Evolutionary conservation across 2,797 vertebrate species (phyloP).

Genomic region (Sandelia bainsii): DNA sequence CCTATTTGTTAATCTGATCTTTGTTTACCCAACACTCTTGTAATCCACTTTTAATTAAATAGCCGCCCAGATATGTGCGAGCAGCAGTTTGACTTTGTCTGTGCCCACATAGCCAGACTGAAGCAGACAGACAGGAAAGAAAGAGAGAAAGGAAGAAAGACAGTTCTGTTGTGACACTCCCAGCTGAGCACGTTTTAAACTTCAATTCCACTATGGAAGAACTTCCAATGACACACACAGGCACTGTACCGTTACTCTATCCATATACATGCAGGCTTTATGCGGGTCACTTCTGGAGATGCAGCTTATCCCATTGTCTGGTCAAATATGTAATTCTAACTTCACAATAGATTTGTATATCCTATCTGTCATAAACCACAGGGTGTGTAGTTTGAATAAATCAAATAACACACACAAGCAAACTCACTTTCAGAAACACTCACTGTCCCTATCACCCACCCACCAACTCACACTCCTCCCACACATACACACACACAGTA

Average conservation of each 20-base stretch:
- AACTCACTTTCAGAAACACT: constrained; percentile 71
- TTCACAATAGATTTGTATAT: constrained; percentile 81
- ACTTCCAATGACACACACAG: constrained; percentile 28
- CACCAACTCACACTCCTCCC: constrained; percentile 42
- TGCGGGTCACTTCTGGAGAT: constrained; percentile 78
- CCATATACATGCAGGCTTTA: constrained; percentile 38
- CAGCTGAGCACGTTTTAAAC: constrained; percentile 49
- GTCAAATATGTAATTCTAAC: constrained; percentile 83
- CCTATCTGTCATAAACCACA: constrained; percentile 77
- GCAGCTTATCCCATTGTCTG: constrained; percentile 80
- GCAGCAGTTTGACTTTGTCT: constrained; percentile 98
- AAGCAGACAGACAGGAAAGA: constrained; percentile 49
- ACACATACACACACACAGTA: constrained; percentile 33
- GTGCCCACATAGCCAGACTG: constrained; percentile 90
- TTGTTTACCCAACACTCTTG: constrained; percentile 94
- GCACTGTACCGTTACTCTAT: constrained; percentile 33
- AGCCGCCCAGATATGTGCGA: constrained; percentile 93
- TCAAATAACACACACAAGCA: constrained; percentile 63
- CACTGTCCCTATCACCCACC: constrained; percentile 44
- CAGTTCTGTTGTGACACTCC: constrained; percentile 25
- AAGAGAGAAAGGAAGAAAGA: constrained; percentile 9
- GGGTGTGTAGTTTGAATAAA: constrained; percentile 77
- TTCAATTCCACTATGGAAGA: constrained; percentile 45
- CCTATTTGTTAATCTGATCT: constrained; percentile 98
- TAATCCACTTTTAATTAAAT: constrained; percentile 99